Base-by-base conservation (phyloP, 2,888 invertebrate genomes). In the Tenthredo livida region DNA sequence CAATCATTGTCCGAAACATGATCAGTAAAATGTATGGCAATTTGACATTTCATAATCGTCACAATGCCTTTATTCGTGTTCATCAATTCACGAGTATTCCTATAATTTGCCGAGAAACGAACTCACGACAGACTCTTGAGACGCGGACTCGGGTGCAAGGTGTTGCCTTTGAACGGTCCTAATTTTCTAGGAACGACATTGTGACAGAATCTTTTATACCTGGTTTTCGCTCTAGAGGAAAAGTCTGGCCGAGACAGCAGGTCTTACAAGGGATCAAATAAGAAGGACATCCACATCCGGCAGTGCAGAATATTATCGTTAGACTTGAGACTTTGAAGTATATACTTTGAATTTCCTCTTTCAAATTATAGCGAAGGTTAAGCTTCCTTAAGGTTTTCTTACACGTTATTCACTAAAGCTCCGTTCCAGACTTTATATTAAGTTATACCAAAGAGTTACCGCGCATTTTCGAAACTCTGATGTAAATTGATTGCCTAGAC, bases 191-290 rank as follows among this genome's bases (percentile, higher is more conserved):
- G 43, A 73, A 21, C 43, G 40, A 73, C 72, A 43, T 73, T n/a
- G 72, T 43, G 43, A 73, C 72, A n/a, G 72, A 73, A 73, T 21
- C 43, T 43, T 37, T 70, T 40, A 73, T 73, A 43, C 72, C 72
- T 43, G 9, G 1, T 21, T 4, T 10, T 25, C 21, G 9, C 43
- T 43, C 43, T 10, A 43, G 40, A 43, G 40, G 43, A 43, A 73
- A 73, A 73, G 72, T 73, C 72, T 73, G 72, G 40, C 12, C 43
- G 25, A 7, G 21, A 43, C 72, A 73, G 72, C 10, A 40, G 21
- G 72, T 25, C n/a, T 73, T 43, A 43, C 72, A 43, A 73, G 25
- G 72, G 72, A 43, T 73, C 67, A 43, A 43, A 73, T 37, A 15
- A 37, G 72, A n/a, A 43, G 43, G 72, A 25, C 15, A 73, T 73